Conservation (phyloP, 2,113 vertebrate species). For the Anoura caudifer region DNA sequence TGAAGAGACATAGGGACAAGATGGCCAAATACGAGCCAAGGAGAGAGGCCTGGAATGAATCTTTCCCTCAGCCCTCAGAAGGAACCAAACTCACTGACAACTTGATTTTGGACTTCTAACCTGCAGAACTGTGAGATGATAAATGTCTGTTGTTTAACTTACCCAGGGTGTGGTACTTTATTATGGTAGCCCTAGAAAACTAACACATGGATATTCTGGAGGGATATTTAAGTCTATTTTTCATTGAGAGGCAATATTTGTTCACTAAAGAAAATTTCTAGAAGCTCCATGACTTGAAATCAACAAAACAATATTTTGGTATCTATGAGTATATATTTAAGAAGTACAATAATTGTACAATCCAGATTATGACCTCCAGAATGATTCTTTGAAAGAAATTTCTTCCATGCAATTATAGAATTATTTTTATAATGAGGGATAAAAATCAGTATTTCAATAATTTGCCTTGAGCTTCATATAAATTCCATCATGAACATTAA, state of each 20-base stretch:
- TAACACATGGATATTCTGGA: background rate
- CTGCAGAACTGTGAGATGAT: background rate
- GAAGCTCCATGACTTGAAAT: background rate
- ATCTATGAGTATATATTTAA: background rate
- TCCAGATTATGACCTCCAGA: background rate
- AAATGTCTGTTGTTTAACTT: background rate
- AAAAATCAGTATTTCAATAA: background rate
- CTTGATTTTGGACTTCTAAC: background rate
- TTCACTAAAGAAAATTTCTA: background rate
- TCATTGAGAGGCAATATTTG: background rate
- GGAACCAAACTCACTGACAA: too few species aligned
- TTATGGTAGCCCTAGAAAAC: background rate
- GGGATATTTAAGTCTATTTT: background rate
- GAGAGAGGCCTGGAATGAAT: background rate
- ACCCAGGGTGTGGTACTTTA: background rate
- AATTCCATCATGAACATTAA: background rate
- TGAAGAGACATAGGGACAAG: background rate
- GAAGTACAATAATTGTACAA: background rate
- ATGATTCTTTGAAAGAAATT: background rate
- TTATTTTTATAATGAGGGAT: background rate
- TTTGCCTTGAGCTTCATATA: background rate
- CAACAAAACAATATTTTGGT: background rate
- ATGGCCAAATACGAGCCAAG: background rate
- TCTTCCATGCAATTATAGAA: background rate
- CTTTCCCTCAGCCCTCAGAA: background rate